phyloP scores from a whole-genome alignment of 2,888 invertebrate species.

The Hermaeophaga mercurialis region DNA sequence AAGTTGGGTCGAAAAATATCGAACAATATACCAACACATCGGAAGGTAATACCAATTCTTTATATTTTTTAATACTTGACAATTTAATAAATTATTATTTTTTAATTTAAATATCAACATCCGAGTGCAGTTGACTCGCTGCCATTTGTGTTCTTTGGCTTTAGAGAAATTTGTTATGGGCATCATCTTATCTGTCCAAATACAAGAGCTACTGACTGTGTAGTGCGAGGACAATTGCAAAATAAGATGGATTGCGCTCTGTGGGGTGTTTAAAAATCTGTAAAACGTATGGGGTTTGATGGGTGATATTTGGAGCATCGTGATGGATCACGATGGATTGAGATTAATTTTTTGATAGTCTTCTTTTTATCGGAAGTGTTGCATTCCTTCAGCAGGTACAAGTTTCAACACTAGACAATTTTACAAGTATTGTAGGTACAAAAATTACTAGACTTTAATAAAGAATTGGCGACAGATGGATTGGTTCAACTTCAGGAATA shows the following conservation, averaged over 20 bases:
- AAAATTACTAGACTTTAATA: too few species aligned
- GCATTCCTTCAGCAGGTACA: background rate
- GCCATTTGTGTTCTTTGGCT: slow-evolving; percentile 28
- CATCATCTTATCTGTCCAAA: slow-evolving; percentile 42
- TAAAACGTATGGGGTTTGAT: slow-evolving; percentile 2
- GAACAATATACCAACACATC: too few species aligned
- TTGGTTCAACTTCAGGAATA: too few species aligned
- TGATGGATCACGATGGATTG: slow-evolving; percentile 21
- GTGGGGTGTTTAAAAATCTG: slow-evolving; percentile 14
- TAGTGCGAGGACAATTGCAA: slow-evolving; percentile 24
- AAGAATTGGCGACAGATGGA: too few species aligned
- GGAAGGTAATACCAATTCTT: too few species aligned
- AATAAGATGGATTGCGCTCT: slow-evolving; percentile 21
- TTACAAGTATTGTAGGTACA: too few species aligned
- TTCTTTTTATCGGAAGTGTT: background rate
- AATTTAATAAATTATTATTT: too few species aligned
- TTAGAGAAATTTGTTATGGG: slow-evolving; percentile 25
- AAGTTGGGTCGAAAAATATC: too few species aligned
- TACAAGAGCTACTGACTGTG: slow-evolving; percentile 39
- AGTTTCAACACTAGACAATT: too few species aligned
- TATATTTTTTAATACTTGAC: too few species aligned
- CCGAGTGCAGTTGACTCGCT: background rate
- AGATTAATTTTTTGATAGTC: background rate
- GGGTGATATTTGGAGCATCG: slow-evolving; percentile 12
- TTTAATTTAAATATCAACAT: too few species aligned